Evolutionary conservation across 2,888 invertebrate genomes (phyloP), one percentile per base, ranked within the genome.

Genomic region (Epinotia bilunana): DNA sequence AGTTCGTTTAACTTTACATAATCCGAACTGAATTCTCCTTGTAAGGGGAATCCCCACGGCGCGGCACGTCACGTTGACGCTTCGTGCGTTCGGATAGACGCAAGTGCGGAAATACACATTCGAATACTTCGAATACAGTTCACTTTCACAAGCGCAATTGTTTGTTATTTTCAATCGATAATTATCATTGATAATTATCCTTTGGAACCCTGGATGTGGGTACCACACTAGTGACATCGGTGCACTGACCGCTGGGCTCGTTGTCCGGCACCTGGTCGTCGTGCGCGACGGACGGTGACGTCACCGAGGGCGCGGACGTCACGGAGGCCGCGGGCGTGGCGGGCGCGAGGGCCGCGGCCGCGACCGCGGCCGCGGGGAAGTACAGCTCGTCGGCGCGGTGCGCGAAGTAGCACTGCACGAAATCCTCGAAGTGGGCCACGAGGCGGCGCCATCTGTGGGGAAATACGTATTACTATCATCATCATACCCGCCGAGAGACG

Each of bases 381-480:
- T 96, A 95, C 58, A 97, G 87, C 84, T 97, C 97, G 86, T 96
- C 96, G 0, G 96, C 95, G 68, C 98, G 95, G 62, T 96, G 95
- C 4, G 96, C 95, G 87, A 98, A 97, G 89, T 98, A 98, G 80
- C 97, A 97, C 87, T 97, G 91, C 63, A 97, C 60, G 53, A 11
- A 18, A 68, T 80, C 98, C 77, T 98, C 97, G 88, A 98, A 98
- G 91, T 98, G 98, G 6, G 96, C 96, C 82, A 97, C 96, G 95
- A 98, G 96, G 18, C 97, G 94, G 75, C 96, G 94, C 85, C 97
- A 95, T 39, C 97, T 73, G 65, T 18, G n/a, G 33, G n/a, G 58
- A 0, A 3, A 58, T n/a, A 9, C 7, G 39, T 28, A 3, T 28
- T 28, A 28, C 2, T 2, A 28, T 28, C 28, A 28, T 28, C 33